Base-by-base conservation (phyloP, 2,888 invertebrate genomes). In the Adelphocoris suturalis region DNA sequence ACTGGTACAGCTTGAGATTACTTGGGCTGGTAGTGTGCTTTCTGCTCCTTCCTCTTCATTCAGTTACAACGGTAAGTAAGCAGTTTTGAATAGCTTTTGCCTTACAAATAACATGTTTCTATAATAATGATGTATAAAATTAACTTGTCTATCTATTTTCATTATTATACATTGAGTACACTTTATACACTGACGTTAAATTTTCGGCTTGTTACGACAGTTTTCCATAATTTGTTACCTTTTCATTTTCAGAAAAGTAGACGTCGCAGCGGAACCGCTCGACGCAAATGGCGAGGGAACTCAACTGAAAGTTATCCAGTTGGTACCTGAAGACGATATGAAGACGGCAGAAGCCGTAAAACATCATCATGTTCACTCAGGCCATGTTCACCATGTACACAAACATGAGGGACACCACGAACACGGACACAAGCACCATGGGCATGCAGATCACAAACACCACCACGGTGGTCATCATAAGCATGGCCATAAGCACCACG, bases 401-500 rank as follows among this genome's bases (percentile, higher is more conserved):
- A 90, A 91, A 78, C 92, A 92, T 57, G 90, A 91, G 78, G 92
- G 92, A n/a, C 91, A 91, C 76, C 90, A 90, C 3, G 90, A 90
- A 0, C 92, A 90, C 7, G 91, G 90, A 13, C 92, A 92, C 80
- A 91, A 92, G 75, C 92, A 92, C 84, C 90, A 91, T 28, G 92
- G 92, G 1, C 28, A 75, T n/a, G 75, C 76, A 16, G 81, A 89
- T 76, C 82, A 89, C 47, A 28, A 82, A n/a, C 92, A 92, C 78
- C 91, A 92, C 75, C 92, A 92, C 81, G 90, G 90, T 85, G 92
- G 92, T 23, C 91, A 92, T 81, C 90, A 90, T 9, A 91, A 90
- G 9, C 92, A 92, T 61, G 91, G 91, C 13, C 92, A 92, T 89
- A 92, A 92, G 55, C 92, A 92, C 90, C 91, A 91, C 76, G 92